Conservation (phyloP, 2,113 vertebrate species). For the Protobothrops mucrosquamatus region DNA sequence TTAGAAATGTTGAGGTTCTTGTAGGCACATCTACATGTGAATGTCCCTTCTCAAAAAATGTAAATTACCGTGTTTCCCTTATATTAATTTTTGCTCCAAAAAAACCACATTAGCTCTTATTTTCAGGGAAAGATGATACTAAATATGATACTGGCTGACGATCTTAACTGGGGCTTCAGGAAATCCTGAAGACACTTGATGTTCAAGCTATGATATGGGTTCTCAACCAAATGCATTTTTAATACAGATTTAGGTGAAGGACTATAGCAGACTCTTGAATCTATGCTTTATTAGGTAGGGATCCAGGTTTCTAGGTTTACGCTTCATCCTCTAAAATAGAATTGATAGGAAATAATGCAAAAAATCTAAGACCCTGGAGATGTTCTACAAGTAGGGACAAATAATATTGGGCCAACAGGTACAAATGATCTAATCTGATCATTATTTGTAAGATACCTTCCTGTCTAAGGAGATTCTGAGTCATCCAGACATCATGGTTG, state of each 20-base stretch:
- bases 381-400: neutral
- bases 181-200: neutral
- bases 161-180: neutral
- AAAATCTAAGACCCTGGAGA: neutral
- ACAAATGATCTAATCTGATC: neutral
- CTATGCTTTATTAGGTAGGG: neutral
- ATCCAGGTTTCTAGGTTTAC: neutral
- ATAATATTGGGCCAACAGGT: neutral
- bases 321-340: neutral
- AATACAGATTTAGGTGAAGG: neutral
- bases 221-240: neutral
- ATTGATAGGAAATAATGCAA: neutral
- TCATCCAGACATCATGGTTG: too few relatives aligned
- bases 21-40: neutral
- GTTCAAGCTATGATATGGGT: neutral
- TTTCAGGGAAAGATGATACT: too few relatives aligned
- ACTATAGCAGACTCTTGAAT: neutral
- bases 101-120: too few relatives aligned
- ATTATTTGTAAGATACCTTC: neutral
- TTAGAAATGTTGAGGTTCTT: neutral
- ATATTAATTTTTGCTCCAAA: too few relatives aligned
- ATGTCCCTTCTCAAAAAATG: neutral
- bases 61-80: neutral
- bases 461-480: too few relatives aligned
- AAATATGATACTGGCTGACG: too few relatives aligned